Percentiles rank a stretch among this genome's conserved stretches.
These are phyloP conservation scores for Polylopha cassiicola DNA, from an alignment of 2,888 invertebrate species.

Conservation along the genomic window DNA sequence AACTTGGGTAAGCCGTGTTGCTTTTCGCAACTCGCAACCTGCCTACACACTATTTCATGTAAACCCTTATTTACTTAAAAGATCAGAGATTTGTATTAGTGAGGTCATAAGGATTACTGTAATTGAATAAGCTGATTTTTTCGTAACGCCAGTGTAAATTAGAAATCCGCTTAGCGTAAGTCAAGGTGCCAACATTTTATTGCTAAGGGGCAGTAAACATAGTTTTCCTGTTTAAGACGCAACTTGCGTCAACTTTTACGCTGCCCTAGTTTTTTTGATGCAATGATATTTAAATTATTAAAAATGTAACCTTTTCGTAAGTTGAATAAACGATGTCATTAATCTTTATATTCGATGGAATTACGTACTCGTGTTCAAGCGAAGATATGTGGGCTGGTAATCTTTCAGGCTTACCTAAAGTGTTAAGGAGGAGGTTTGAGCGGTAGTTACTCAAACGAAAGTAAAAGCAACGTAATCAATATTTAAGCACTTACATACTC, in stretches of 20 bases:
- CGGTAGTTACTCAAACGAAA: conserved; percentile 13
- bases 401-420: conserved; percentile 22
- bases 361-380: conserved; percentile 16
- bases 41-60: conserved; percentile 10
- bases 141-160: conserved; percentile 15
- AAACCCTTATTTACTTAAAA: conserved; percentile 13
- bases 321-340: conserved; percentile 23
- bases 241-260: too few relatives aligned
- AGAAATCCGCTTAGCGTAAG: conserved; percentile 20
- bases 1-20: conserved; percentile 8
- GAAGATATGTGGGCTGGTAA: conserved; percentile 21
- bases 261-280: conserved; percentile 21
- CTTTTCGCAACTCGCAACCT: conserved; percentile 16
- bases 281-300: conserved; percentile 22
- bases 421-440: conserved; percentile 16
- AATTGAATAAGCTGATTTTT: conserved; percentile 19
- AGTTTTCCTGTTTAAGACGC: conserved; percentile 12
- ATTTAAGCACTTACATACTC: conserved; percentile 5
- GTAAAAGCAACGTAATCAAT: conserved; percentile 18
- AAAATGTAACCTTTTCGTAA: conserved; percentile 22
- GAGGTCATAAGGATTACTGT: conserved; percentile 16
- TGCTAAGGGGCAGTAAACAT: too few relatives aligned
- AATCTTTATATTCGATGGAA: conserved; percentile 22
- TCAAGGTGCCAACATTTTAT: too few relatives aligned
- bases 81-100: conserved; percentile 9